Conservation (phyloP, 1,140 invertebrate genomes). For the Diachasma alloeum region DNA sequence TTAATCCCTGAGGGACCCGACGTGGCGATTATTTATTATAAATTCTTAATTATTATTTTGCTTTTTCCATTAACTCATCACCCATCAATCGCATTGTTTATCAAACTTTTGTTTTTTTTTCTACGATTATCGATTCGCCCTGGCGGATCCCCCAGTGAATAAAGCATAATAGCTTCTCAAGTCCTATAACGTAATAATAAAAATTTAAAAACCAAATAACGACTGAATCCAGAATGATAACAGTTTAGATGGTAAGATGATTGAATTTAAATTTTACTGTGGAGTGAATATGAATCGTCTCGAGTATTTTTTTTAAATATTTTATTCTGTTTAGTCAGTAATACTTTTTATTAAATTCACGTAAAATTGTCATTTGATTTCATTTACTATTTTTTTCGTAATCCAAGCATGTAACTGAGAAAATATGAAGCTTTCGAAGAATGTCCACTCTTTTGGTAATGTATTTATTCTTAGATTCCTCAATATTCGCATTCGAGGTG, state of each 20-base stretch:
- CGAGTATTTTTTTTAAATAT: slow-evolving; percentile 15
- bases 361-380: slow-evolving; percentile 19
- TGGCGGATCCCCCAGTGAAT: background rate
- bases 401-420: slow-evolving; percentile 24
- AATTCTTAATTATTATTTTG: background rate
- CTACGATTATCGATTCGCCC: background rate
- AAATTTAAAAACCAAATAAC: slow-evolving; percentile 44
- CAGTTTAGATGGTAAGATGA: slow-evolving; percentile 34
- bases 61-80: background rate
- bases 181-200: slow-evolving; percentile 10
- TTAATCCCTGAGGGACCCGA: background rate
- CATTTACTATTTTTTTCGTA: slow-evolving; percentile 1
- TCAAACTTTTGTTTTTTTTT: background rate
- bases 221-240: slow-evolving; percentile 47
- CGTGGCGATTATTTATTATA: background rate
- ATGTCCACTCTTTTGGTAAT: background rate
- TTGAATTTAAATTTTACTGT: slow-evolving; percentile 20
- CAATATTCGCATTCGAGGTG: background rate
- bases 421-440: slow-evolving; percentile 13
- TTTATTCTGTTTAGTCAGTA: background rate
- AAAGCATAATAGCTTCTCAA: background rate
- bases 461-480: slow-evolving; percentile 10
- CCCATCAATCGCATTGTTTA: background rate
- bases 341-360: background rate
- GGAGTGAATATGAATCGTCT: background rate